Evolutionary conservation across 1,140 invertebrate species (phyloP).

Genomic region (Drosophila gunungcola): DNA sequence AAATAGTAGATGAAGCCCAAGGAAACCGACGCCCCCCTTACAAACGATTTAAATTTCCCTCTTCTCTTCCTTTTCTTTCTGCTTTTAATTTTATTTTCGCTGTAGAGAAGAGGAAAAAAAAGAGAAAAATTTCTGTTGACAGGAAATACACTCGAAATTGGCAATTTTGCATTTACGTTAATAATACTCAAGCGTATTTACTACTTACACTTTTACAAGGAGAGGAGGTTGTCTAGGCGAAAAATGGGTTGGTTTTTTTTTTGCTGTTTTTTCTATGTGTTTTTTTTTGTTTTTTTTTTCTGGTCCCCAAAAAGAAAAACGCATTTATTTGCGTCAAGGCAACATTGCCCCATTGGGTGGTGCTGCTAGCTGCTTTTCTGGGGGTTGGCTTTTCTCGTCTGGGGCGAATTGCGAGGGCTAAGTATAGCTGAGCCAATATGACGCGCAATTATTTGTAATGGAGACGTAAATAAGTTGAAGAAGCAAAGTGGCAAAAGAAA

Average conservation of each 20-base stretch:
- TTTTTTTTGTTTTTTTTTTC: background rate
- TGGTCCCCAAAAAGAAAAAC: slow-evolving; percentile 38
- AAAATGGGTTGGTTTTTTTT: slow-evolving; percentile 32
- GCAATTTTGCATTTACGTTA: slow-evolving; percentile 85
- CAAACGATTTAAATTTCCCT: slow-evolving; percentile 23
- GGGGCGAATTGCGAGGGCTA: slow-evolving; percentile 43
- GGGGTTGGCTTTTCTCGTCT: slow-evolving; percentile 24
- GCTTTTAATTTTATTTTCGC: slow-evolving; percentile 53
- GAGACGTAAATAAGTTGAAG: slow-evolving; percentile 84
- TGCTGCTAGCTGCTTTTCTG: background rate
- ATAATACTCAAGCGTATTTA: slow-evolving; percentile 84
- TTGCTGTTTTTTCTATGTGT: background rate
- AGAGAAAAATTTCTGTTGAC: slow-evolving; percentile 83
- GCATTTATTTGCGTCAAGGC: slow-evolving; percentile 54
- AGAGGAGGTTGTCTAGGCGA: slow-evolving; percentile 57
- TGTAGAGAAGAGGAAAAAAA: slow-evolving; percentile 18
- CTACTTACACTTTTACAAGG: slow-evolving; percentile 65
- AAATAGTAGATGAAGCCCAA: slow-evolving; percentile 11
- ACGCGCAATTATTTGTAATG: slow-evolving; percentile 85
- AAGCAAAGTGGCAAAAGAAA: slow-evolving; percentile 77
- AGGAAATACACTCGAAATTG: slow-evolving; percentile 85
- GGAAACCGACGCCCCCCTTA: slow-evolving; percentile 28
- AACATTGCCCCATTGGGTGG: slow-evolving; percentile 5
- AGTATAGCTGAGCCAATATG: slow-evolving; percentile 82
- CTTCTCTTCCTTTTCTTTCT: background rate